Base-by-base conservation (phyloP, 1,140 invertebrate species). In the Drosophila virilis region DNA sequence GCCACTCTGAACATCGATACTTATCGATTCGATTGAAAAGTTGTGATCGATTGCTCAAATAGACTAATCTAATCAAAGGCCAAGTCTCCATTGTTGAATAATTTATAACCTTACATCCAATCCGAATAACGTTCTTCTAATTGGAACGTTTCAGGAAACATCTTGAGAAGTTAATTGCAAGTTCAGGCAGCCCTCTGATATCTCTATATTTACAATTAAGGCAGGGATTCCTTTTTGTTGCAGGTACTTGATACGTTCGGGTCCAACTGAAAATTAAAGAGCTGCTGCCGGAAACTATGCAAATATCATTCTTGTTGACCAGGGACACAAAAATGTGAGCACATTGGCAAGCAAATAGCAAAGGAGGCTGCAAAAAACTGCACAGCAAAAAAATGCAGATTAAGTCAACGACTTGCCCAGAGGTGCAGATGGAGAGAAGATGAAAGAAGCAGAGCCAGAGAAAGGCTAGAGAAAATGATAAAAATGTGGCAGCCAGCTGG, bases 331-430 rank as follows among this genome's bases (percentile, higher is more conserved):
- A 69, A 68, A 73, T 60, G 62, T 28, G 46, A 58, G 38, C 42
- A 54, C 43, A 58, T 58, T 58, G 32, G 52, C 17, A 32, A 42
- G 69, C 54, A 58, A 54, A 57, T 43, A 37, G 57, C 35, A 57
- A 48, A 37, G 57, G 22, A 55, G 57, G 66, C 43, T 40, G 33
- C 55, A 45, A 69, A 73, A 80, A 61, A 37, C 9, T 35, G 68
- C 60, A 60, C 38, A 50, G 45, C 42, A 59, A 86, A 73, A 32
- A 80, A 83, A 89, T 83, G 76, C 79, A 88, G 79, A 88, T 88
- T 88, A 83, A 80, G 76, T 77, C 84, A 77, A 83, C 78, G 74
- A 71, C 60, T 78, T 60, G 48, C 43, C 61, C 48, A 42, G 37
- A 58, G 54, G 22, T 35, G 45, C 51, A 55, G 58, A 54, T 59